These are phyloP conservation scores for Drosophila azteca DNA, from an alignment of 1,140 invertebrate genomes.

Conservation along the genomic window DNA sequence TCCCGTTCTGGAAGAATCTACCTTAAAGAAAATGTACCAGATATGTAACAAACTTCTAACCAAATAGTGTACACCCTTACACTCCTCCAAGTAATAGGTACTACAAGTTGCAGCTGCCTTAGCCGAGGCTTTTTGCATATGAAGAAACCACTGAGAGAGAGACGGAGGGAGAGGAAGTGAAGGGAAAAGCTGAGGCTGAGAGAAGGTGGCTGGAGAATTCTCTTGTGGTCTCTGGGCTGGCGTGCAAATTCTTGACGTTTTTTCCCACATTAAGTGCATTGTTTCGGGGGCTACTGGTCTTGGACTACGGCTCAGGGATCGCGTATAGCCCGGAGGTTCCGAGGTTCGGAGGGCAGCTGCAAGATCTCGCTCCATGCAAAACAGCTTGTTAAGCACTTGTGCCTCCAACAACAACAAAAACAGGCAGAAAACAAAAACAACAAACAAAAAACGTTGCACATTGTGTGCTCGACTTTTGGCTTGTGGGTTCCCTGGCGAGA, in stretches of 20 bases:
- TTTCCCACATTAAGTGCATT: slow-evolving; percentile 81
- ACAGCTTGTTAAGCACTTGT: slow-evolving; percentile 82
- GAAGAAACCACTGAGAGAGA: slow-evolving; percentile 20
- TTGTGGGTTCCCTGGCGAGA: slow-evolving; percentile 29
- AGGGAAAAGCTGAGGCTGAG: not conserved
- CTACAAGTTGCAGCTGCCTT: slow-evolving; percentile 35
- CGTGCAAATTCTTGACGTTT: slow-evolving; percentile 80
- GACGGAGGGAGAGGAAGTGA: not conserved
- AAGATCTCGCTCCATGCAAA: slow-evolving; percentile 68
- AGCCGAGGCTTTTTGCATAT: slow-evolving; percentile 70
- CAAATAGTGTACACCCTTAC: no score
- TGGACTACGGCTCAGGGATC: slow-evolving; percentile 29
- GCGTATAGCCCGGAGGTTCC: not conserved
- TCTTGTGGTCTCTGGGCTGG: slow-evolving; percentile 42
- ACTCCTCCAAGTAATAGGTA: not conserved
- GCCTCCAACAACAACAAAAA: slow-evolving; percentile 44
- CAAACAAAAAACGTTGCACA: slow-evolving; percentile 42
- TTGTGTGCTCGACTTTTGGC: slow-evolving; percentile 72
- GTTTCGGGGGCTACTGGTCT: slow-evolving; percentile 55
- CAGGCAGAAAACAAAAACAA: slow-evolving; percentile 17
- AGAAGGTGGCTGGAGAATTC: slow-evolving; percentile 30
- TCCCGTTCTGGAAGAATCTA: no score
- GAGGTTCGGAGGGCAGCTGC: slow-evolving; percentile 33
- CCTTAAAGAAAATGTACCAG: no score
- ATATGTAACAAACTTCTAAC: no score